Percentiles rank a stretch among this genome's conserved stretches.
Evolutionary conservation across 1,140 invertebrate species (phyloP).

Genomic region (Scaptomyza montana): DNA sequence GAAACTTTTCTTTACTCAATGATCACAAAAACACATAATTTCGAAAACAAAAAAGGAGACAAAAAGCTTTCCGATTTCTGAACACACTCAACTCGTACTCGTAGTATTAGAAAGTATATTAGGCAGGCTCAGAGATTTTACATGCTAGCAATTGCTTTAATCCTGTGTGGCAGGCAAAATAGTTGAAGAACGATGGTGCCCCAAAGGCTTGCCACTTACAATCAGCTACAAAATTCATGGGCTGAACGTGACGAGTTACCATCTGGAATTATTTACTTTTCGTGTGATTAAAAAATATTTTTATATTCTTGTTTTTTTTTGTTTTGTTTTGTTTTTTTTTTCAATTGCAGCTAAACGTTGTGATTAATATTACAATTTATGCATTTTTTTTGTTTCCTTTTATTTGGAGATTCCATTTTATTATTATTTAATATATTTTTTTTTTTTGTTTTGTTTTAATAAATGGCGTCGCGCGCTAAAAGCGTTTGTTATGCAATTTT

Average conservation of each 20-base stretch:
- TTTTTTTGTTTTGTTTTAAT: constrained; percentile 54
- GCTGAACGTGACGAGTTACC: background rate
- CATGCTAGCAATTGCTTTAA: constrained; percentile 41
- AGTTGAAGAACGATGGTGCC: background rate
- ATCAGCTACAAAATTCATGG: background rate
- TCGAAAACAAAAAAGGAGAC: background rate
- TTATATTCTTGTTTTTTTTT: constrained; percentile 14
- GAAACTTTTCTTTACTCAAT: constrained; percentile 27
- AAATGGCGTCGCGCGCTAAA: constrained; percentile 75
- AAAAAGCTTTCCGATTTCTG: background rate
- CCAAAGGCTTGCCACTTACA: background rate
- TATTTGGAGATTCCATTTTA: constrained; percentile 10
- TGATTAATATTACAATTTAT: constrained; percentile 68
- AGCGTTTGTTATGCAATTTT: constrained; percentile 42
- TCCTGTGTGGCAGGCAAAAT: constrained; percentile 18
- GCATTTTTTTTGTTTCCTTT: constrained; percentile 11
- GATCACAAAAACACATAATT: background rate
- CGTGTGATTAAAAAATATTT: background rate
- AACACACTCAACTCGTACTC: background rate
- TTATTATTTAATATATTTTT: constrained; percentile 15
- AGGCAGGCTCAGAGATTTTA: constrained; percentile 29
- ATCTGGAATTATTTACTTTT: constrained; percentile 23
- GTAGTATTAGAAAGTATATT: background rate
- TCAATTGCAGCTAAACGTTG: constrained; percentile 76
- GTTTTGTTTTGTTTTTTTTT: constrained; percentile 22